Conservation (phyloP, 2,797 vertebrate species). For the Rousettus madagascariensis region DNA sequence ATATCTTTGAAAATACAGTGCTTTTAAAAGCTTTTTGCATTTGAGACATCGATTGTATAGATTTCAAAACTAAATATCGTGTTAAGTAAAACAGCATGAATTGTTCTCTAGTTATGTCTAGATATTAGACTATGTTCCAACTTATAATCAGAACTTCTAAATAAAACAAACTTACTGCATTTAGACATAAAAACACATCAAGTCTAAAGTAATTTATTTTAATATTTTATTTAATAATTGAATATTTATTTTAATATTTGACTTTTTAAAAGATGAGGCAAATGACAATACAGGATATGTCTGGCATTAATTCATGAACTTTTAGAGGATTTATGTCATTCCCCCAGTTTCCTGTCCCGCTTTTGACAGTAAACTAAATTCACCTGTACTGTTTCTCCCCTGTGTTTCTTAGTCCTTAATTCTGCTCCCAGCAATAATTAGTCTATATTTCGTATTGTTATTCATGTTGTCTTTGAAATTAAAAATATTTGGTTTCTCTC, state of each 20-base stretch:
- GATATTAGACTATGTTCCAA: background rate
- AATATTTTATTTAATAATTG: background rate
- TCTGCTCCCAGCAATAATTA: background rate
- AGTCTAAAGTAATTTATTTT: background rate
- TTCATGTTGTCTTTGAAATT: background rate
- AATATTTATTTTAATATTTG: background rate
- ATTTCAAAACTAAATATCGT: slow-evolving; percentile 1
- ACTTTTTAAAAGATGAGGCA: background rate
- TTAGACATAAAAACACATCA: background rate
- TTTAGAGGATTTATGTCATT: background rate
- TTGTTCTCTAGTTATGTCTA: background rate
- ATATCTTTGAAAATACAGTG: slow-evolving; percentile 22
- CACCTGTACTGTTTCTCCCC: background rate
- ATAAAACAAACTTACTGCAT: background rate
- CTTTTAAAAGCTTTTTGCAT: slow-evolving; percentile 9
- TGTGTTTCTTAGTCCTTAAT: background rate
- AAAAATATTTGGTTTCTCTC: background rate
- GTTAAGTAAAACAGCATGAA: background rate
- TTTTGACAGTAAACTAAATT: background rate
- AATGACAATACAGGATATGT: background rate
- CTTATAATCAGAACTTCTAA: background rate
- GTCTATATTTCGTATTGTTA: background rate
- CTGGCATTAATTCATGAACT: background rate
- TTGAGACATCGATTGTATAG: background rate
- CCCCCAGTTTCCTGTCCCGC: background rate